Base-by-base conservation (phyloP, 1,140 invertebrate species). In the Lordiphosa mommai region DNA sequence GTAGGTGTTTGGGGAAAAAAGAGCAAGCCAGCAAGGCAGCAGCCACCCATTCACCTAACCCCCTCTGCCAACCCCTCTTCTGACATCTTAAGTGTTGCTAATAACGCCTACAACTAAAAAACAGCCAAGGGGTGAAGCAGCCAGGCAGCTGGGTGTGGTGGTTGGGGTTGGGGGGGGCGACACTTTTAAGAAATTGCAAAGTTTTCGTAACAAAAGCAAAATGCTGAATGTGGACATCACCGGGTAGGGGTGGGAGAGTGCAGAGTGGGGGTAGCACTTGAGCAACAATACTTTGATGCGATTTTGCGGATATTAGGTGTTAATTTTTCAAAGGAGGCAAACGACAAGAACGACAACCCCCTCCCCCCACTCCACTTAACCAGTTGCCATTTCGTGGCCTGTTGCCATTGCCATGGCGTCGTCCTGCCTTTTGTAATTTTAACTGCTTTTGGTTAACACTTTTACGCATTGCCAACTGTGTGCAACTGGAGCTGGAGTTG, bases 241-340 rank as follows among this genome's bases (percentile, higher is more conserved):
- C 23, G 63, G 8, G 16, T 14, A 7, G 2, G 6, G 5, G 29
- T 14, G 12, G 8, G 7, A 8, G 29, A 0, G 32, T 12, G 9
- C 4, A 33, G 9, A 17, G n/a, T 0, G 6, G 4, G 6, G 16
- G 4, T 27, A 9, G 13, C 13, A 36, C 47, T 70, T 51, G 61
- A 53, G 30, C 46, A 71, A 82, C 76, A 84, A 82, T 82, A 82
- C 77, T 82, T 82, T 82, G 77, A 84, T 82, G 77, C 77, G 77
- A 82, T 82, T 82, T 82, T 82, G 77, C 77, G 77, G 77, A 82
- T 82, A 82, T 82, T 82, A 82, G 77, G 77, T 82, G 77, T 82
- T 82, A 82, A 82, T 82, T 82, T 84, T 77, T 82, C 77, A 82
- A 82, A 82, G 20, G 77, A 61, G 65, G 48, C 44, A 70, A 23